These are phyloP conservation scores for Uropetala carovei DNA, from an alignment of 2,888 invertebrate genomes.

Conservation along the genomic window DNA sequence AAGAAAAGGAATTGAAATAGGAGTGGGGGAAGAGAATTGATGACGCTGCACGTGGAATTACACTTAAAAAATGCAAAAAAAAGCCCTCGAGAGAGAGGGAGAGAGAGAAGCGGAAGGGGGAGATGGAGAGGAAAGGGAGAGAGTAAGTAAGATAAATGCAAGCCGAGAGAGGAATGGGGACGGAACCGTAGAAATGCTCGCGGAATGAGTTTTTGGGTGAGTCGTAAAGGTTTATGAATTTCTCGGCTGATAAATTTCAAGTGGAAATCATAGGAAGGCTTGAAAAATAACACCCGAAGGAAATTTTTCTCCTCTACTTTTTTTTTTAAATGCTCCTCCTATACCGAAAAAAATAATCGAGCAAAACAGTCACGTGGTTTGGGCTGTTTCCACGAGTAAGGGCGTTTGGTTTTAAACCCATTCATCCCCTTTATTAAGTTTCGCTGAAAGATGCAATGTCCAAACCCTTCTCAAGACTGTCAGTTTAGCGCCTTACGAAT, in stretches of 20 bases:
- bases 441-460: too few relatives aligned
- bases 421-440: too few relatives aligned
- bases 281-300: background rate
- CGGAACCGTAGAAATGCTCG: conserved; percentile 18
- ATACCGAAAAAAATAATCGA: too few relatives aligned
- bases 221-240: conserved; percentile 2
- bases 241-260: conserved; percentile 15
- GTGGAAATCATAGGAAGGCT: background rate
- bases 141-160: conserved; percentile 24
- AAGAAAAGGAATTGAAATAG: background rate
- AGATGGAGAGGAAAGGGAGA: background rate
- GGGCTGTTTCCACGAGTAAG: too few relatives aligned
- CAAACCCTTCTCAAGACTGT: too few relatives aligned
- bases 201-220: conserved; percentile 29
- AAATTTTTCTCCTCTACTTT: background rate
- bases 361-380: too few relatives aligned
- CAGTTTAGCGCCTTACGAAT: too few relatives aligned
- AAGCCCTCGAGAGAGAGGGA: background rate
- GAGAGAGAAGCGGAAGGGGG: background rate
- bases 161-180: conserved; percentile 11
- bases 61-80: background rate
- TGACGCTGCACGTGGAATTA: background rate
- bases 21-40: background rate
- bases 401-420: too few relatives aligned
- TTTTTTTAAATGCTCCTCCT: too few relatives aligned